Evolutionary conservation across 1,140 invertebrate species (phyloP), one percentile per base, ranked within the genome.

Genomic region (Alviniconcha marisindica): DNA sequence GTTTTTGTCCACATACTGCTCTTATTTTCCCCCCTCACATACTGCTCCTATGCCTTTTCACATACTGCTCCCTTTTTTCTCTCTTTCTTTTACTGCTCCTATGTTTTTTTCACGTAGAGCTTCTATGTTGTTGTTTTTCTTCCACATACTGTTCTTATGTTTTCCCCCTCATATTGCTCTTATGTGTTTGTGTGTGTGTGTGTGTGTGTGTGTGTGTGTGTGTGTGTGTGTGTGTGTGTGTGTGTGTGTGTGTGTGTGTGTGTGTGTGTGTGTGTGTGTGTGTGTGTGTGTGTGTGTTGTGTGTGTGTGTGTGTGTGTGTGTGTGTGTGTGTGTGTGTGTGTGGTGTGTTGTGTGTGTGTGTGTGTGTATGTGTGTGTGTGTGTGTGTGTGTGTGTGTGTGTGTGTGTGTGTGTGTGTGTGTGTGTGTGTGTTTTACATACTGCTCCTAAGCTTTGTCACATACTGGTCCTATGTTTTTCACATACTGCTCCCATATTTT

Each of bases 381-480:
- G n/a, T 78, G 38, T 77, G 36, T 77, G 18, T 77, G 36, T 77
- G 36, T 77, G 36, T 77, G 36, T 77, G 36, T 77, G 36, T 77
- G 36, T 77, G 36, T 77, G 36, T 44, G 7, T 48, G 36, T 38
- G 7, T 44, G 21, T 38, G 36, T 77, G 12, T 77, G 36, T 77
- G 7, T 38, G 36, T 18, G 12, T 18, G n/a, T 63, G 7, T 54
- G 15, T 54, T 24, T 80, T 48, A 18, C 51, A 31, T 56, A 0
- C 31, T 33, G 15, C 56, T 36, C 31, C 56, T n/a, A n/a, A n/a
- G n/a, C n/a, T n/a, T n/a, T n/a, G n/a, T n/a, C n/a, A n/a, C n/a
- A n/a, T n/a, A n/a, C n/a, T n/a, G n/a, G n/a, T n/a, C n/a, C n/a
- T n/a, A n/a, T n/a, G n/a, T n/a, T n/a, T n/a, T n/a, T n/a, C n/a